Evolutionary conservation across 1,140 invertebrate genomes (phyloP).

Genomic region (Planococcus citri): DNA sequence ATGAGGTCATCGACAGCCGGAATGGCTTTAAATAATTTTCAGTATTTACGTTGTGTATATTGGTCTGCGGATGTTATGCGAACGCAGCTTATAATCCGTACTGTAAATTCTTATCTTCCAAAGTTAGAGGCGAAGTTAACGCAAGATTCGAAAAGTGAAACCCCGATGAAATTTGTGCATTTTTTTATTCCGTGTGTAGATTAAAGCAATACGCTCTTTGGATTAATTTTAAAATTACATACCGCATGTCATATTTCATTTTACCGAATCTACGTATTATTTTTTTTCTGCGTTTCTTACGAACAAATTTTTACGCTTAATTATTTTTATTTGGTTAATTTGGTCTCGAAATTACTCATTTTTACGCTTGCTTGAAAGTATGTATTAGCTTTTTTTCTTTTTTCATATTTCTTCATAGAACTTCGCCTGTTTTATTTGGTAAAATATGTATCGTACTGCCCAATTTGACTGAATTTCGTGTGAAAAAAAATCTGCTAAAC

Average conservation of each 20-base stretch:
- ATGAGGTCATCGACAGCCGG: slow-evolving; percentile 30
- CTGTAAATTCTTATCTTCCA: neutral
- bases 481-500: neutral
- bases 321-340: no score
- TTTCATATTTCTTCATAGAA: neutral
- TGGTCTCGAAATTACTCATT: no score
- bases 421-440: neutral
- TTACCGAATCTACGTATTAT: no score
- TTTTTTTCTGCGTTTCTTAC: neutral
- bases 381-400: no score
- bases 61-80: neutral
- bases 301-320: no score
- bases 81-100: neutral
- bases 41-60: neutral
- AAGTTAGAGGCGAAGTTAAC: neutral
- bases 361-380: no score
- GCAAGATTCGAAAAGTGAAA: neutral
- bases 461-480: neutral
- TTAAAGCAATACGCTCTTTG: no score
- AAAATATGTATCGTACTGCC: neutral
- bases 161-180: neutral
- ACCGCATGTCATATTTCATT: neutral
- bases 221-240: no score
- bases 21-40: slow-evolving; percentile 21
- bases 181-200: no score